A percentile compares a stretch with the other conserved stretches of the same genome.
Conservation (phyloP, 2,113 vertebrate species). For the Cranoglanis bouderius region DNA sequence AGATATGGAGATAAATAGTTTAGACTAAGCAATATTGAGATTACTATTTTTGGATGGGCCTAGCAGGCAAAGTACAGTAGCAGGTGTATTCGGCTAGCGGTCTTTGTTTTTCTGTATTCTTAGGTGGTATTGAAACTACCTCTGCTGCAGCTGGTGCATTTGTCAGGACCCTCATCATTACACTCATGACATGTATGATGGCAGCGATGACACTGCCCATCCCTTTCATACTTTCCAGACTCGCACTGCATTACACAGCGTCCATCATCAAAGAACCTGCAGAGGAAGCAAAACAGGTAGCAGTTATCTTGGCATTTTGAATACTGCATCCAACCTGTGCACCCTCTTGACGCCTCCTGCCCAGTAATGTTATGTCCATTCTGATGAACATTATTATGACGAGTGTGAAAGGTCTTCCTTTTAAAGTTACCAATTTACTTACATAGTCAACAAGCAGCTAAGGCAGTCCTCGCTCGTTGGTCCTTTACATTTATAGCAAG, state of each 20-base stretch:
- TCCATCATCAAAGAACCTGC: slow-evolving; percentile 83
- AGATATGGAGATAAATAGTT: background rate
- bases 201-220: slow-evolving; percentile 79
- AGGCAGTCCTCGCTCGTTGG: slow-evolving; percentile 79
- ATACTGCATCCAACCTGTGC: background rate
- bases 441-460: slow-evolving; percentile 78
- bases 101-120: background rate
- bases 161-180: slow-evolving; percentile 77
- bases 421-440: slow-evolving; percentile 43
- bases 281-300: background rate
- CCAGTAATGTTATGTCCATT: background rate
- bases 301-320: background rate
- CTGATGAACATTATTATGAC: background rate
- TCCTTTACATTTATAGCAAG: slow-evolving; percentile 82
- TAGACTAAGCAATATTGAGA: background rate
- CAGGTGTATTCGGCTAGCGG: background rate
- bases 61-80: background rate
- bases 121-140: slow-evolving; percentile 68
- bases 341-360: background rate
- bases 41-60: background rate
- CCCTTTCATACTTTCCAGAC: slow-evolving; percentile 73
- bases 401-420: background rate
- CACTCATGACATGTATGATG: slow-evolving; percentile 88
- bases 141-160: slow-evolving; percentile 82
- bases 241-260: slow-evolving; percentile 76